phyloP scores from a whole-genome alignment of 2,113 vertebrate species.

The Sigmodon hispidus region DNA sequence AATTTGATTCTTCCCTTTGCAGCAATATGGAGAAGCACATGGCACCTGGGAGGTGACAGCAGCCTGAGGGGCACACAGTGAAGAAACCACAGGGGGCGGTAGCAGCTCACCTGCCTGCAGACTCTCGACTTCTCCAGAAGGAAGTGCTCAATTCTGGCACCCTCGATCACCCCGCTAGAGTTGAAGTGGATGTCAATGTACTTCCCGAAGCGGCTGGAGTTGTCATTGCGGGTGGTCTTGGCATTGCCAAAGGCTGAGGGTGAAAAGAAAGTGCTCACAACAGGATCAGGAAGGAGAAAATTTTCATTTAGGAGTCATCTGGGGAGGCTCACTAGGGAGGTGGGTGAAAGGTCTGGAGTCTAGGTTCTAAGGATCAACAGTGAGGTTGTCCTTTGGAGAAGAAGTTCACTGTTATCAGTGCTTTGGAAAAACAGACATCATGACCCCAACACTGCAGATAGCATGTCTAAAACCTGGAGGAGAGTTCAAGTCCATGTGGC shows the following conservation, averaged over 20 bases:
- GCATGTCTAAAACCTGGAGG: not conserved
- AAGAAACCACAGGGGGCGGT: not conserved
- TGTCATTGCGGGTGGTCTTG: slow-evolving; percentile 96
- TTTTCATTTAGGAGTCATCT: not conserved
- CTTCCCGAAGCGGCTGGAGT: slow-evolving; percentile 99
- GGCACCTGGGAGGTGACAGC: not conserved
- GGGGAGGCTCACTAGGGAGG: not conserved
- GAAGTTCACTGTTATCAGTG: not conserved
- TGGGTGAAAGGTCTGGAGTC: not conserved
- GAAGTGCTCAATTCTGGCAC: slow-evolving; percentile 95
- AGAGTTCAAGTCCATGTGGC: not conserved
- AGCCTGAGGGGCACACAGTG: not conserved
- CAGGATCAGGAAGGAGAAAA: not conserved
- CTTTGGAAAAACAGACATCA: not conserved
- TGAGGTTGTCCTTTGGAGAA: not conserved
- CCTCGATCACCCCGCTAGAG: slow-evolving; percentile 91
- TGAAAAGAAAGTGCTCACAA: not conserved
- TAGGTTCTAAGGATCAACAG: not conserved
- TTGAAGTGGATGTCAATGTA: slow-evolving; percentile 95
- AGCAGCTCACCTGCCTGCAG: slow-evolving; percentile 92
- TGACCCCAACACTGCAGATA: not conserved
- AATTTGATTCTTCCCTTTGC: not conserved
- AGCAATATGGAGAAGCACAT: not conserved
- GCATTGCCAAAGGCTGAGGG: slow-evolving; percentile 96
- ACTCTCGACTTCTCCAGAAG: slow-evolving; percentile 98